These are phyloP conservation scores for Anas platyrhynchos DNA, from an alignment of 2,113 vertebrate species.

Conservation along the genomic window DNA sequence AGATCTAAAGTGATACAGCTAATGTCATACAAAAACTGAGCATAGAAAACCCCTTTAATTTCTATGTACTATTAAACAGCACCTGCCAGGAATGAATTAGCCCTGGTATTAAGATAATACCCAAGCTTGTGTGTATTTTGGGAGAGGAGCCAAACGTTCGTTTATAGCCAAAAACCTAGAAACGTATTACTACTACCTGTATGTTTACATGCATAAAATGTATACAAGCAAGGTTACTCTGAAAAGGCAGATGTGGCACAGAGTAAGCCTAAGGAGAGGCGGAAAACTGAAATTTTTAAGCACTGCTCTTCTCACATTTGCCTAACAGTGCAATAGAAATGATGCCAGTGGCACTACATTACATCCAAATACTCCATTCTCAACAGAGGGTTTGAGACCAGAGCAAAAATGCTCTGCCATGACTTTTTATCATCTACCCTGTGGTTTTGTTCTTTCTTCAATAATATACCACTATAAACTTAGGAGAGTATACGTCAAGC, in stretches of 20 bases:
- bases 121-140: background rate
- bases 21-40: background rate
- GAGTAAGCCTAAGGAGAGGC: background rate
- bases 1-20: rapidly evolving
- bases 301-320: background rate
- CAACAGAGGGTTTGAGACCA: background rate
- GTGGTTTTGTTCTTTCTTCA: background rate
- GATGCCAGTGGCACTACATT: background rate
- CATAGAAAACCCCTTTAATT: background rate
- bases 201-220: background rate
- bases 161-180: background rate
- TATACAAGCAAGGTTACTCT: background rate
- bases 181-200: background rate
- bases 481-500: background rate
- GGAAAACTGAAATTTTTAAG: background rate
- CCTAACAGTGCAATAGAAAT: background rate
- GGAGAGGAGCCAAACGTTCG: background rate
- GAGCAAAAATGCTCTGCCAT: background rate
- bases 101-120: background rate
- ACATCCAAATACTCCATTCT: background rate
- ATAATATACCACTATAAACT: background rate
- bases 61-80: background rate
- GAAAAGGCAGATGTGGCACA: background rate
- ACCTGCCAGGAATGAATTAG: background rate
- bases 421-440: background rate